Conservation (phyloP, 1,140 invertebrate genomes). For the Nylanderia fulva region DNA sequence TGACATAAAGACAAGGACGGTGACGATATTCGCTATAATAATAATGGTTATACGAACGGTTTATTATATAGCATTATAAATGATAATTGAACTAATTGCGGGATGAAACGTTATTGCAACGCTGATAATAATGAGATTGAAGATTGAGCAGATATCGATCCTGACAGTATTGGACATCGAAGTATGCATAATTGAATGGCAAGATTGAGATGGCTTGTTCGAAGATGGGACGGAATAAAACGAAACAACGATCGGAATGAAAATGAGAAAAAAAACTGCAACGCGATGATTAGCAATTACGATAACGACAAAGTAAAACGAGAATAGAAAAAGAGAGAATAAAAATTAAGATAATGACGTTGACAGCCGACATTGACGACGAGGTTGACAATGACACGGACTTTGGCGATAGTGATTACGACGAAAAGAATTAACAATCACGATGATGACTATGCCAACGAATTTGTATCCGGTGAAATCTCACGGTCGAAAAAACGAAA, state of each 20-base stretch:
- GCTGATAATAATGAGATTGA: constrained; percentile 15
- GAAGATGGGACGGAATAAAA: constrained; percentile 1
- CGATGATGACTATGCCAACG: background rate
- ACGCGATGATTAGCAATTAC: constrained; percentile 23
- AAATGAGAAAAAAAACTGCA: background rate
- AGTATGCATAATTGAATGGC: background rate
- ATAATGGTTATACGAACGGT: background rate
- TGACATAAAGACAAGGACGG: constrained; percentile 30
- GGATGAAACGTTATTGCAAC: background rate
- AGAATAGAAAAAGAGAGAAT: background rate
- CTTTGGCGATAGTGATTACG: background rate
- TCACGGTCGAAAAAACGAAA: background rate
- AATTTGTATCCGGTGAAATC: background rate
- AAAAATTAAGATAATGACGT: constrained; percentile 10
- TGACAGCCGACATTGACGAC: constrained; percentile 43
- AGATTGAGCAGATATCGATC: constrained; percentile 13
- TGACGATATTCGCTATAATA: constrained; percentile 39
- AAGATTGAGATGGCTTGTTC: constrained; percentile 5
- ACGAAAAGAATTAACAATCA: constrained; percentile 25
- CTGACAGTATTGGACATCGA: constrained; percentile 12
- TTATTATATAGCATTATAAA: constrained; percentile 37
- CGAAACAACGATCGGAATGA: constrained; percentile 1
- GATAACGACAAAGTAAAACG: background rate
- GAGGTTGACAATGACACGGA: constrained; percentile 34
- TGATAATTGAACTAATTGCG: constrained; percentile 34